Percentiles rank a stretch among this genome's conserved stretches.
These are phyloP conservation scores for Morelia viridis DNA, from an alignment of 2,797 vertebrate species.

Conservation along the genomic window DNA sequence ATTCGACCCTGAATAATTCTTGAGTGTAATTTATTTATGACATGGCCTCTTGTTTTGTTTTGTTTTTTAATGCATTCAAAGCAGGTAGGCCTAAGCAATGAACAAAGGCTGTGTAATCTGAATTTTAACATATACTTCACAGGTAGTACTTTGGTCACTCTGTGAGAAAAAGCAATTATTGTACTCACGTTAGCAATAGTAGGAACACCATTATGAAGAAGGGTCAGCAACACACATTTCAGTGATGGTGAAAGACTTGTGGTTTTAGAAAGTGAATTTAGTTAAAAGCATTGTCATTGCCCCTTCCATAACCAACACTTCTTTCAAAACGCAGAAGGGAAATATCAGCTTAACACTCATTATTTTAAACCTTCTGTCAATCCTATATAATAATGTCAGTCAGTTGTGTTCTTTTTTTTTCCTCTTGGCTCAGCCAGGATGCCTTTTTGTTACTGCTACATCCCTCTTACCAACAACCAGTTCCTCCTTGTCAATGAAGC, in stretches of 20 bases:
- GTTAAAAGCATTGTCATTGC: conserved; percentile 75
- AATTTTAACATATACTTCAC: conserved; percentile 72
- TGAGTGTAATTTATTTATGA: conserved; percentile 43
- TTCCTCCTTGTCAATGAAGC: not conserved
- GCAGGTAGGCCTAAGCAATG: conserved; percentile 63
- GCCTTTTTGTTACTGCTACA: not conserved
- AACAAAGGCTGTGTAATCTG: conserved; percentile 68
- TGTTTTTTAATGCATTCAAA: conserved; percentile 64
- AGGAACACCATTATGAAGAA: conserved; percentile 54
- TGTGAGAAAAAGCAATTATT: conserved; percentile 71
- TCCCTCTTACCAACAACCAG: not conserved
- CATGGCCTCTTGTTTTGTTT: not conserved
- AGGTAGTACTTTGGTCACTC: conserved; percentile 64
- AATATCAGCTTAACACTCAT: conserved; percentile 45
- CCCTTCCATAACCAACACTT: conserved; percentile 55
- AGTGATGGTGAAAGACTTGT: conserved; percentile 54
- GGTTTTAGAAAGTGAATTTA: conserved; percentile 67
- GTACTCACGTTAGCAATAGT: conserved; percentile 64
- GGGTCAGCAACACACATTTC: conserved; percentile 51
- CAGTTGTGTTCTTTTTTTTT: not conserved
- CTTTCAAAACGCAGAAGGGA: conserved; percentile 63
- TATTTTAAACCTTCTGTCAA: conserved; percentile 45
- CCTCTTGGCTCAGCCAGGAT: not conserved
- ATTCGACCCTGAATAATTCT: conserved; percentile 31
- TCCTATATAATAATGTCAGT: conserved; percentile 25